Base-by-base conservation (phyloP, 2,797 vertebrate genomes). In the Takifugu ocellatus region DNA sequence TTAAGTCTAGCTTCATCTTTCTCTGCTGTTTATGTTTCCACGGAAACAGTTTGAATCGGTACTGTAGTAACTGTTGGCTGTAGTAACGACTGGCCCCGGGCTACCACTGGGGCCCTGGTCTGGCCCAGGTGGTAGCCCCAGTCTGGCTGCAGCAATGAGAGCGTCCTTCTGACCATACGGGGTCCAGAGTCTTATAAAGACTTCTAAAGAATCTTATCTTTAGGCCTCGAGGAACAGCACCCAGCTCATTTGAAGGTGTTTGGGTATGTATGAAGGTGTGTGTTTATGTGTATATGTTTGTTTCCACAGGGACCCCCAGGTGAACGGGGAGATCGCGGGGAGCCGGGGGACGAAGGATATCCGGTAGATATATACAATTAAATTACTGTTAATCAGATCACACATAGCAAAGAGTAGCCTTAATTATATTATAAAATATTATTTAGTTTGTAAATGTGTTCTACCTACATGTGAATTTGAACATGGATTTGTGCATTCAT, bases 291-390 rank as follows among this genome's bases (percentile, higher is more conserved):
- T 71, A 77, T 76, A 77, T 50, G 33, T 84, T 56, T 84, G 6
- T 87, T 63, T 88, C 70, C 79, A 1, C 77, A 99, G 97, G 97
- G 97, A 47, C 78, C 74, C 61, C 27, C 60, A 6, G 96, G 97
- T 59, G 93, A 95, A 64, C 89, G 25, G 81, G 97, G 97, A 72
- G 94, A 97, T 1, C 91, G 93, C 56, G 96, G 97, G 74, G 94
- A 95, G 49, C 81, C 93, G 36, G 97, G 97, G 63, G 89, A 90
- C 68, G 89, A 93, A 57, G 97, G 97, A 58, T 98, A 96, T 90
- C 90, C 93, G 94, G 97, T 98, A 93, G 87, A 67, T 27, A 26
- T n/a, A 46, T 52, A 54, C 33, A 44, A 50, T 66, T 49, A 59
- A 54, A 62, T 46, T 29, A 17, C 49, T 49, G 51, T 51, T 51